Base-by-base conservation (phyloP, 2,113 vertebrate species). In the Sisor rabdophorus region DNA sequence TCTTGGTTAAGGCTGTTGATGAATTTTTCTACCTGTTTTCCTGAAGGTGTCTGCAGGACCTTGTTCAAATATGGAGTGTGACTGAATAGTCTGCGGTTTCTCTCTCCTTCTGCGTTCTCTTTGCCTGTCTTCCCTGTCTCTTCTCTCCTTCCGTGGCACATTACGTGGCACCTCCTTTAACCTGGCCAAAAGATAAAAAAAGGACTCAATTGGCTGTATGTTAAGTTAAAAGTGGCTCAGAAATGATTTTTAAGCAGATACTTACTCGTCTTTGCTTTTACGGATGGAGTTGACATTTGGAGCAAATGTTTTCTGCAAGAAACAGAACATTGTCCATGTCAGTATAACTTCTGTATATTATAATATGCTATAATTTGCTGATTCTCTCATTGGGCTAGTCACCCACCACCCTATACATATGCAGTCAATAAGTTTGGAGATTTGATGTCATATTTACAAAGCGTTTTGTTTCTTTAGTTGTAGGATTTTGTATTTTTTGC, bases 61-160 rank as follows among this genome's bases (percentile, higher is more conserved):
- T 80, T 91, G 90, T 48, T 92, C 91, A 84, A 92, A 92, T 81
- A 92, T 92, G 61, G 91, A 92, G 85, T 91, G 90, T 60, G 89
- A 91, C 86, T 92, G 91, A 75, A 92, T 92, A 11, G 85, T 90
- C 74, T 85, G 88, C 16, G 89, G 90, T 70, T 83, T 85, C 67
- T 89, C 90, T 81, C 84, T 89, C 64, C 87, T 88, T 73, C 82
- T 84, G 69, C 85, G 83, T 81, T 90, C 90, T 71, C 84, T 84
- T 61, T 83, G 85, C 70, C 83, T 83, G 50, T 90, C 88, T 12
- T 88, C 88, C 75, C 82, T 78, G 3, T 89, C 82, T 81, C 80
- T 86, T 53, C 82, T 88, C 58, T 90, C 89, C 75, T 86, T 91
- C 8, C 87, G 91, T 1, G 87, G 85, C 8, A 77, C 64, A 36